Evolutionary conservation across 23 tunicate genomes (phyloP).

Genomic region (Diplosoma virens): DNA sequence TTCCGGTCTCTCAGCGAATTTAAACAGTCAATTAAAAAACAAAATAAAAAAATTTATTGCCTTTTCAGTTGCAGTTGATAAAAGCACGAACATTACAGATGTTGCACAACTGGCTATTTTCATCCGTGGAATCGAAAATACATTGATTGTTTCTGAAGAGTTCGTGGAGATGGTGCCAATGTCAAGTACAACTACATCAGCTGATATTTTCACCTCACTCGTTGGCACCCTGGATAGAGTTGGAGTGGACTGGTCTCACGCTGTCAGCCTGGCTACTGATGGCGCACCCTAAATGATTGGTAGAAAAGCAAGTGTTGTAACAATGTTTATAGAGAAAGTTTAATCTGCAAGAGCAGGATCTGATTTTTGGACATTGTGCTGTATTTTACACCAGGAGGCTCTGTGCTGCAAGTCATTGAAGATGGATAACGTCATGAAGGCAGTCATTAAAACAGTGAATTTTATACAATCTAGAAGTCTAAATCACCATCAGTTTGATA

Average conservation of each 20-base stretch:
- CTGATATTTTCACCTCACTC: neutral
- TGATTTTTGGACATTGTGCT: neutral
- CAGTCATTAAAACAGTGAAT: neutral
- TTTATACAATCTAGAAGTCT: neutral
- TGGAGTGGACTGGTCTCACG: neutral
- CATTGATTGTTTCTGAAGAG: neutral
- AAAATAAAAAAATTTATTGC: neutral
- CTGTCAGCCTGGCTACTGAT: neutral
- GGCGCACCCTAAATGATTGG: neutral
- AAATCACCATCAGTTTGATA: neutral
- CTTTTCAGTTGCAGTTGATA: neutral
- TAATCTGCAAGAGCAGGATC: neutral
- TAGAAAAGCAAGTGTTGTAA: neutral
- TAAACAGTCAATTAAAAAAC: neutral
- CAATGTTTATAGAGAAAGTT: neutral
- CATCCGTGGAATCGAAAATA: neutral
- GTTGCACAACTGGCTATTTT: neutral
- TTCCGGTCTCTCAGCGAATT: neutral
- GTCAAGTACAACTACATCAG: neutral
- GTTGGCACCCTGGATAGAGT: neutral
- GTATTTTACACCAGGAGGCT: neutral
- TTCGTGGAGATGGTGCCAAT: neutral
- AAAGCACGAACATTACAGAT: neutral
- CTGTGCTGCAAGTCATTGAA: neutral
- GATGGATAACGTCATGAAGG: neutral